Percentiles rank a stretch among this genome's conserved stretches.
These are phyloP conservation scores for Todus mexicanus DNA, from an alignment of 2,797 vertebrate genomes.

Conservation along the genomic window DNA sequence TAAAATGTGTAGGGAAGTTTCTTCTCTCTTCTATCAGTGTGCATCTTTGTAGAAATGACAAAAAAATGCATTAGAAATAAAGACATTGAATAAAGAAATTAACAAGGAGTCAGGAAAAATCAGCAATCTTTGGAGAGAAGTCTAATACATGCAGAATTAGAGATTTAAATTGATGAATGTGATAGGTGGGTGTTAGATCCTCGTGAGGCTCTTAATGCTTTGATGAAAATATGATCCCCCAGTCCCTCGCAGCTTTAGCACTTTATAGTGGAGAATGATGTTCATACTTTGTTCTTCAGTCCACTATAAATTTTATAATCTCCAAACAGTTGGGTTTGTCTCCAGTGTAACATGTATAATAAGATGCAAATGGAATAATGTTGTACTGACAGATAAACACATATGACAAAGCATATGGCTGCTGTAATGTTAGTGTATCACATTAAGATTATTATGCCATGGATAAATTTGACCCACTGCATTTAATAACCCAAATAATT, in stretches of 20 bases:
- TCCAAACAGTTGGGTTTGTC: background rate
- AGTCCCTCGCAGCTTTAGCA: background rate
- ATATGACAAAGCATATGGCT: background rate
- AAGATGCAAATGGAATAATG: background rate
- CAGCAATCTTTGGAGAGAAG: background rate
- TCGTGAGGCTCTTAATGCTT: background rate
- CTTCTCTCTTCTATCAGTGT: background rate
- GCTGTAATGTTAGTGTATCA: background rate
- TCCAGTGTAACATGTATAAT: background rate
- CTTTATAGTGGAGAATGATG: background rate
- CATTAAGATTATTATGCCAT: background rate
- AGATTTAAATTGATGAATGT: background rate
- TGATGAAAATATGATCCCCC: background rate
- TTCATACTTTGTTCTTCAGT: background rate
- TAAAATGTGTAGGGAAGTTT: background rate
- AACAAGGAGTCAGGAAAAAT: background rate
- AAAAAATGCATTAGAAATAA: background rate
- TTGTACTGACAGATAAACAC: background rate
- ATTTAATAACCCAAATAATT: background rate
- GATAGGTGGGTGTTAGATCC: background rate
- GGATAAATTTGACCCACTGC: background rate
- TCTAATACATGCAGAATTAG: background rate
- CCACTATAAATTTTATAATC: background rate
- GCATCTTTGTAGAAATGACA: background rate
- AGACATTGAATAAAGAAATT: background rate